Conservation (phyloP, 1,140 invertebrate genomes). For the Polypedilum pembai region DNA sequence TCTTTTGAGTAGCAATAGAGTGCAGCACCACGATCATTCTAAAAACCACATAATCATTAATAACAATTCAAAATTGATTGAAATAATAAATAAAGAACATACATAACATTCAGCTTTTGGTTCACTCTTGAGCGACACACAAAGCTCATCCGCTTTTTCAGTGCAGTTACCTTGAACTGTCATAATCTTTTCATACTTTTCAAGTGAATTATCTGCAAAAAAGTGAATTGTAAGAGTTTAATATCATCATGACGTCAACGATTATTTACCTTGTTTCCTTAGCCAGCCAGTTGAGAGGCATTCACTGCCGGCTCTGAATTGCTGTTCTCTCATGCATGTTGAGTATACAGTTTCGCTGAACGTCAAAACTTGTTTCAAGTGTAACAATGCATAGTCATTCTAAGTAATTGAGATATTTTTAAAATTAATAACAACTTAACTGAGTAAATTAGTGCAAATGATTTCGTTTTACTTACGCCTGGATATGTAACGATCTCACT, state of each 20-base stretch:
- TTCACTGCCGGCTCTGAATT: background rate
- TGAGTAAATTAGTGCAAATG: background rate
- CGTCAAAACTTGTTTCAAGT: background rate
- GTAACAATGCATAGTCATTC: constrained; percentile 1
- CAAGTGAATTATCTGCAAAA: constrained; percentile 3
- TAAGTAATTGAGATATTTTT: background rate
- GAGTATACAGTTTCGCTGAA: background rate
- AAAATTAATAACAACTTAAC: background rate
- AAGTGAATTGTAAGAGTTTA: background rate
- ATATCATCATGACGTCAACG: background rate
- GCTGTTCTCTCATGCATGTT: background rate
- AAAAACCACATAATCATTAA: background rate
- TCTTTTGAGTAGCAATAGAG: constrained; percentile 21
- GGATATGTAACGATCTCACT: constrained; percentile 3
- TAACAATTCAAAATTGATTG: background rate
- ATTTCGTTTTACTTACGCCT: background rate
- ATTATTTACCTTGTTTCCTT: constrained; percentile 3
- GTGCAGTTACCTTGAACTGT: constrained; percentile 16
- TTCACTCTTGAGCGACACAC: background rate
- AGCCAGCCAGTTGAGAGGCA: constrained; percentile 11
- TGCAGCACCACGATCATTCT: constrained; percentile 7
- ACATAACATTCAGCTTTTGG: constrained; percentile 15
- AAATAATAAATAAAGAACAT: background rate
- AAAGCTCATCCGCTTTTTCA: background rate
- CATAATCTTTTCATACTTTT: background rate